Percentiles rank a stretch among this genome's conserved stretches.
phyloP scores from a whole-genome alignment of 2,113 vertebrate species.

The Xiphias gladius region DNA sequence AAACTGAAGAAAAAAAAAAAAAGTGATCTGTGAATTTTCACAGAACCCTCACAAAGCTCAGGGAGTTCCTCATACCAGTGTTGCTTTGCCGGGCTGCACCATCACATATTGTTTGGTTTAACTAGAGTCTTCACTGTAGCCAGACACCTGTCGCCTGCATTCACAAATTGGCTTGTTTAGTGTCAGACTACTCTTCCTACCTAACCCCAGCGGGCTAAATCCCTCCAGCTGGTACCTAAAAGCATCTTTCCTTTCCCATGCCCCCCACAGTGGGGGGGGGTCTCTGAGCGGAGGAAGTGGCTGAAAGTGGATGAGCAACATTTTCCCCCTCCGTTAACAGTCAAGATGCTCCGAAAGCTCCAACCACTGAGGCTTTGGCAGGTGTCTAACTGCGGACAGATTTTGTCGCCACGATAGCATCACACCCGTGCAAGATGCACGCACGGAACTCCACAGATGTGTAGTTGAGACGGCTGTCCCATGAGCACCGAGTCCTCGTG shows the following conservation, averaged over 20 bases:
- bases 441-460: too few species aligned
- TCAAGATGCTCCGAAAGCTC: constrained; percentile 10
- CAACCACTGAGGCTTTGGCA: too few species aligned
- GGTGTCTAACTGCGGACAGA: too few species aligned
- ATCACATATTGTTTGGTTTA: constrained; percentile 31
- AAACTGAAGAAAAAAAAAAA: not conserved
- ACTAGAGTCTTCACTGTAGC: constrained; percentile 14
- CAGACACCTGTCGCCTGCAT: constrained; percentile 71
- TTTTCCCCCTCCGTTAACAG: not conserved
- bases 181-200: constrained; percentile 38
- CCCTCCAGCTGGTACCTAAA: constrained; percentile 69
- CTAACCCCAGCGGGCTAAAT: constrained; percentile 36
- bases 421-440: too few species aligned
- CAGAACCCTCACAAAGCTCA: not conserved
- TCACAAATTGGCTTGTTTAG: constrained; percentile 41
- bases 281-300: constrained; percentile 7
- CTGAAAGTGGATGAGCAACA: constrained; percentile 27
- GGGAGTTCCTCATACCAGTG: not conserved
- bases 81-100: not conserved
- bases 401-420: too few species aligned
- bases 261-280: not conserved
- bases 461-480: too few species aligned
- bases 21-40: constrained; percentile 26
- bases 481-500: too few species aligned
- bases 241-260: constrained; percentile 49